These are phyloP conservation scores for Myotis pilosus DNA, from an alignment of 2,797 vertebrate genomes.

Conservation along the genomic window DNA sequence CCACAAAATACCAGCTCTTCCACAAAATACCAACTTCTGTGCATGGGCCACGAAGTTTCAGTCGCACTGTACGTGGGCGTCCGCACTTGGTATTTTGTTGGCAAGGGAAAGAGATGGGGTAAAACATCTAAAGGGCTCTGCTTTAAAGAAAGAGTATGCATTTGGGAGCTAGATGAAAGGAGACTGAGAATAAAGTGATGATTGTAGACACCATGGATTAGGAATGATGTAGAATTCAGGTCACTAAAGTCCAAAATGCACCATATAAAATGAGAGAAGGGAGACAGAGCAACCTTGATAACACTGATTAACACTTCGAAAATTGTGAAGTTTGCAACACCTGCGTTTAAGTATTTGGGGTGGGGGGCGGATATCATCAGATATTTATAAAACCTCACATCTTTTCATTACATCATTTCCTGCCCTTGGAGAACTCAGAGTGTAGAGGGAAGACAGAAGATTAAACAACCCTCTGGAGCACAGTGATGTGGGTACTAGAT, in stretches of 20 bases:
- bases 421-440: neutral
- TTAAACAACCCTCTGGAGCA: neutral
- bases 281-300: neutral
- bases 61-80: no score
- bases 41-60: no score
- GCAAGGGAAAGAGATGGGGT: no score
- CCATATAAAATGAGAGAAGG: neutral
- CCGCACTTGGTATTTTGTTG: no score
- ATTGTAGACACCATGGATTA: neutral
- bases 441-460: neutral
- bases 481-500: neutral
- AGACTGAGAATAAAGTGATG: neutral
- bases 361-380: neutral
- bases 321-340: neutral
- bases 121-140: neutral
- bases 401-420: neutral
- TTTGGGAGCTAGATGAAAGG: neutral
- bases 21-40: no score
- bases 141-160: neutral
- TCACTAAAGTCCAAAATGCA: neutral
- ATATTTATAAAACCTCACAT: neutral
- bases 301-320: neutral
- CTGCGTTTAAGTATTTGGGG: neutral
- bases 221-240: neutral
- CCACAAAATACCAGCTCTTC: no score